Base-by-base conservation (phyloP, 2,113 vertebrate genomes). In the Hippocampus guttulatus region DNA sequence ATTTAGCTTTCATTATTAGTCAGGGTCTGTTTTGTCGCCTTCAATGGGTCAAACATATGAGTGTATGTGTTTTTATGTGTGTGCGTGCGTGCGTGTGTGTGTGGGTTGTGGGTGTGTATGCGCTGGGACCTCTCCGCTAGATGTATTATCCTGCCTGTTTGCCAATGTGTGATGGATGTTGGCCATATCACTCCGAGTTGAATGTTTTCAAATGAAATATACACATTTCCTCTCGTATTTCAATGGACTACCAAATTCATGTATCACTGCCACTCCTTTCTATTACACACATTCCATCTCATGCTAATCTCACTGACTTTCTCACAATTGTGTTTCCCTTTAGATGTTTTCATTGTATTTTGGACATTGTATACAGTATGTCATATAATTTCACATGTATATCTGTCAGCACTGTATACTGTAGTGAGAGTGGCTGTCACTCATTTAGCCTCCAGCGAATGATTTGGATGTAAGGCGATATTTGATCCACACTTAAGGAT, bases 171-270 rank as follows among this genome's bases (percentile, higher is more conserved):
- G 95, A 98, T 97, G 83, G 95, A 98, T 97, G 94, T 93, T 90
- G 92, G 92, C 93, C 93, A 92, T 95, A 93, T 94, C 93, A 93
- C 92, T 92, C 81, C 79, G 91, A 95, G 94, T 95, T 95, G 94
- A 96, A 95, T 95, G 95, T 92, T 95, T 94, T 52, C 55, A 23
- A 18, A 41, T 68, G 23, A 65, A 49, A 65, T 47, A 12, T 91
- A 94, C 94, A 95, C 94, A 97, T 96, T 95, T 96, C 94, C 94
- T 97, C 93, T 92, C 94, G 94, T 95, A 96, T 98, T 96, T 98
- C 96, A 98, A 95, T 94, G 94, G 94, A 93, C 95, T 93, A 95
- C 94, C 92, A 95, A 93, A 94, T 93, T 92, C 94, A 96, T 98
- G 95, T 89, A 98, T 98, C 96, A 98, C 93, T 98, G 95, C 94